phyloP scores from a whole-genome alignment of 2,113 vertebrate genomes.

The Eleginops maclovinus region DNA sequence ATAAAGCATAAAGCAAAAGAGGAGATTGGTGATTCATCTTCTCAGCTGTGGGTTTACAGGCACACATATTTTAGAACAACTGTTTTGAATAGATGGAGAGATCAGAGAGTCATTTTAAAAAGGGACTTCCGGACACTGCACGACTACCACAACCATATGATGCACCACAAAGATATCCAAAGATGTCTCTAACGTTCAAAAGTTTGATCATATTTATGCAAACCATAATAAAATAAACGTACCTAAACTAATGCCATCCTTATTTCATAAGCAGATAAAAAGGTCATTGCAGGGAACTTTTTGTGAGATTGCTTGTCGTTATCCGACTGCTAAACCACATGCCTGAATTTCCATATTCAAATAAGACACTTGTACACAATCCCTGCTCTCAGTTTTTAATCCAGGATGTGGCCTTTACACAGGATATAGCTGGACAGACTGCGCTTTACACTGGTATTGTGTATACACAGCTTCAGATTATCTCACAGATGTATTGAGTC shows the following conservation, averaged over 20 bases:
- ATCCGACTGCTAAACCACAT: background rate
- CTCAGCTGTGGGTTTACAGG: background rate
- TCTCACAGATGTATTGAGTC: background rate
- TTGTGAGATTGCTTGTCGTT: background rate
- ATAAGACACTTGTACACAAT: background rate
- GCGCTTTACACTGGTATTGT: background rate
- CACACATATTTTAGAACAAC: background rate
- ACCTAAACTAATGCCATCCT: background rate
- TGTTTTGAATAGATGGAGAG: background rate
- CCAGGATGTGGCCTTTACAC: background rate
- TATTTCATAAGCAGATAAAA: constrained; percentile 1
- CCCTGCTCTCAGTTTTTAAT: background rate
- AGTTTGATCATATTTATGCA: background rate
- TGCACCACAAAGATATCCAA: background rate
- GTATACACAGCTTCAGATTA: background rate
- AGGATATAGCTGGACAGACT: no score
- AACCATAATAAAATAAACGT: background rate
- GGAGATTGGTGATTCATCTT: background rate
- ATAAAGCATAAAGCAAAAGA: background rate
- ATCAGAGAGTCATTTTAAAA: background rate
- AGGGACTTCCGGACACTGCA: background rate
- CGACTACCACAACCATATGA: background rate
- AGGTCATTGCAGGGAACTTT: background rate
- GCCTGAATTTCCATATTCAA: background rate
- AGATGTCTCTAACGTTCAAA: background rate